Conservation (phyloP, 1,140 invertebrate genomes). For the Bombyx mandarina region DNA sequence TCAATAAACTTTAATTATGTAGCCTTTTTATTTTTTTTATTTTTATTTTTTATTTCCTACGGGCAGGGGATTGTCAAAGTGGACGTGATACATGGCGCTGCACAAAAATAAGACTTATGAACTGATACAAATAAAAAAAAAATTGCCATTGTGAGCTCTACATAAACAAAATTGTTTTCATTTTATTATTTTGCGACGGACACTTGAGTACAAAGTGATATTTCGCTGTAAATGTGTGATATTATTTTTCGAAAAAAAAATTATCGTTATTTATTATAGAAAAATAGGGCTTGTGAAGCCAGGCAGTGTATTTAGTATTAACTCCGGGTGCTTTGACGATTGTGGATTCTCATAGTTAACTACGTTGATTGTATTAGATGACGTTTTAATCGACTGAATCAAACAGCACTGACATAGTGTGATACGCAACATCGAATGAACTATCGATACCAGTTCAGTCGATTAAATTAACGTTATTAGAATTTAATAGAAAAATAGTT, state of each 20-base stretch:
- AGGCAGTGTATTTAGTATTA: constrained; percentile 62
- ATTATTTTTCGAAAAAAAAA: constrained; percentile 53
- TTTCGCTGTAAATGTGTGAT: constrained; percentile 65
- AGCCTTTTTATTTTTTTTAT: constrained; percentile 31
- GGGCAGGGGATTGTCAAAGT: constrained; percentile 63
- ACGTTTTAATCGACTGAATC: constrained; percentile 40
- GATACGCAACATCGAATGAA: not conserved
- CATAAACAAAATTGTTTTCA: constrained; percentile 23
- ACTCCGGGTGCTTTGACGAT: constrained; percentile 70
- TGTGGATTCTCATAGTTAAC: constrained; percentile 67
- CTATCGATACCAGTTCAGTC: constrained; percentile 22
- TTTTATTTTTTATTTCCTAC: constrained; percentile 37
- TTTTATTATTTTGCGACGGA: constrained; percentile 32
- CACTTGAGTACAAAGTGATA: constrained; percentile 54
- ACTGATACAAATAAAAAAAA: constrained; percentile 43
- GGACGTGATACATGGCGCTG: constrained; percentile 59
- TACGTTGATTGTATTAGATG: constrained; percentile 57
- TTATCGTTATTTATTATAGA: constrained; percentile 38
- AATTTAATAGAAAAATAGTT: constrained; percentile 57
- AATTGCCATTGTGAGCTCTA: constrained; percentile 43
- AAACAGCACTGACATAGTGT: constrained; percentile 1
- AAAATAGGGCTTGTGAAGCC: constrained; percentile 60
- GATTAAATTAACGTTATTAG: constrained; percentile 50
- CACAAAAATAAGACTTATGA: constrained; percentile 43
- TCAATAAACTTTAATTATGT: constrained; percentile 40